These are phyloP conservation scores for Plectropomus leopardus DNA, from an alignment of 2,113 vertebrate species.

Conservation along the genomic window DNA sequence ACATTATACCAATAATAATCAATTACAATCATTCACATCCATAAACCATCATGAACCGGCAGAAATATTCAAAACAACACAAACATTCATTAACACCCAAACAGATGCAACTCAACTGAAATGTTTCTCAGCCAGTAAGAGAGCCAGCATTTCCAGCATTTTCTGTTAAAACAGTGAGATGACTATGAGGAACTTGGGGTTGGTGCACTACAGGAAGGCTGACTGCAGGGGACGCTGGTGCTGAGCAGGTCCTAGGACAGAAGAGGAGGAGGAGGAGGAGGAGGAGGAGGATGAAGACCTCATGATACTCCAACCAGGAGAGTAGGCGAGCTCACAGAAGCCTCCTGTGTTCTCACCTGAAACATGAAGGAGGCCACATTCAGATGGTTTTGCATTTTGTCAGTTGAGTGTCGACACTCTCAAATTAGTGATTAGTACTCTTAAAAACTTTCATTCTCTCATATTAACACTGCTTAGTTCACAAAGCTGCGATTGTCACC, in stretches of 20 bases:
- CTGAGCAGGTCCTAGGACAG: slow-evolving; percentile 28
- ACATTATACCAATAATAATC: not conserved
- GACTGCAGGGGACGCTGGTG: slow-evolving; percentile 55
- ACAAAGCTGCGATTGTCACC: no score
- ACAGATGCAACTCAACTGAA: slow-evolving; percentile 5
- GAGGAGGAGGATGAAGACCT: slow-evolving; percentile 60
- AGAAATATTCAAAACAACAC: not conserved
- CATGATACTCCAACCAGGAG: slow-evolving; percentile 80
- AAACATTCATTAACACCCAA: not conserved
- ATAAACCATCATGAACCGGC: not conserved
- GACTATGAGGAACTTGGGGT: not conserved
- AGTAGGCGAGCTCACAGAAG: slow-evolving; percentile 59
- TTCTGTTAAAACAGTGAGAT: not conserved
- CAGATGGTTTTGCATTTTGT: not conserved
- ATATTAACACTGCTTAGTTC: not conserved
- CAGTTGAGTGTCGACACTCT: not conserved
- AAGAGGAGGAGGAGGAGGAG: slow-evolving; percentile 48
- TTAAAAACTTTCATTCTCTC: not conserved
- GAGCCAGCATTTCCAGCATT: not conserved
- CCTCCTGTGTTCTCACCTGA: slow-evolving; percentile 85
- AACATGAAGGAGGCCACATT: slow-evolving; percentile 1
- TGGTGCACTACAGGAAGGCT: slow-evolving; percentile 43
- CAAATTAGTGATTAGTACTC: not conserved
- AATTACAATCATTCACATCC: not conserved
- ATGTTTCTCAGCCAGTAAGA: slow-evolving; percentile 10